Evolutionary conservation across 2,888 invertebrate species (phyloP).

Genomic region (Stegophylla sp.): DNA sequence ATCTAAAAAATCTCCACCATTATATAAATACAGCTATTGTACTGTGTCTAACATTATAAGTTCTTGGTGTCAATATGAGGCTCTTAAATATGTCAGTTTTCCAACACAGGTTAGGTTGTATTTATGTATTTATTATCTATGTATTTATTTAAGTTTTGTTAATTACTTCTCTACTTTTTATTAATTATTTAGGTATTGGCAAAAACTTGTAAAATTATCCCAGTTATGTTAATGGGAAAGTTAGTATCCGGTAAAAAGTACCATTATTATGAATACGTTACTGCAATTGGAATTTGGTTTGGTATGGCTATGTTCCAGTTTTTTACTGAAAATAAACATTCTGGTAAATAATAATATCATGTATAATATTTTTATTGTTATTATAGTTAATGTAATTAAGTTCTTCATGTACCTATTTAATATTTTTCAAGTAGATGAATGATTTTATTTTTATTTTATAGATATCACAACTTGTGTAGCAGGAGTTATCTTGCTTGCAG

Average conservation of each 20-base stretch:
- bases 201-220: conserved; percentile 97
- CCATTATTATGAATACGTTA: conserved; percentile 88
- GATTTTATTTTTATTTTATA: conserved; percentile 63
- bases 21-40: conserved; percentile 94
- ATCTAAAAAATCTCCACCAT: conserved; percentile 79
- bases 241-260: conserved; percentile 86
- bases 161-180: neutral
- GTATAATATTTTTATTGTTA: neutral
- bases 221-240: conserved; percentile 98
- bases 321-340: conserved; percentile 73
- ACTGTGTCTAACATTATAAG: conserved; percentile 97
- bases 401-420: neutral
- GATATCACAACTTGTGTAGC: conserved; percentile 74
- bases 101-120: conserved; percentile 97
- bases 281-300: conserved; percentile 85
- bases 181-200: conserved; percentile 74
- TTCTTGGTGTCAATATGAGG: conserved; percentile 99
- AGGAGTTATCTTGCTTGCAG: conserved; percentile 82
- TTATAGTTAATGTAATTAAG: neutral
- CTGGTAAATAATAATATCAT: conserved; percentile 63
- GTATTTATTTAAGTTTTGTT: neutral
- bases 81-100: conserved; percentile 96
- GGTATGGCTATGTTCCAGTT: conserved; percentile 94
- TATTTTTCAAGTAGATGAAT: neutral
- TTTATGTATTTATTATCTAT: conserved; percentile 17